Evolutionary conservation across 2,113 vertebrate genomes (phyloP).

Genomic region (Charadrius vociferus): DNA sequence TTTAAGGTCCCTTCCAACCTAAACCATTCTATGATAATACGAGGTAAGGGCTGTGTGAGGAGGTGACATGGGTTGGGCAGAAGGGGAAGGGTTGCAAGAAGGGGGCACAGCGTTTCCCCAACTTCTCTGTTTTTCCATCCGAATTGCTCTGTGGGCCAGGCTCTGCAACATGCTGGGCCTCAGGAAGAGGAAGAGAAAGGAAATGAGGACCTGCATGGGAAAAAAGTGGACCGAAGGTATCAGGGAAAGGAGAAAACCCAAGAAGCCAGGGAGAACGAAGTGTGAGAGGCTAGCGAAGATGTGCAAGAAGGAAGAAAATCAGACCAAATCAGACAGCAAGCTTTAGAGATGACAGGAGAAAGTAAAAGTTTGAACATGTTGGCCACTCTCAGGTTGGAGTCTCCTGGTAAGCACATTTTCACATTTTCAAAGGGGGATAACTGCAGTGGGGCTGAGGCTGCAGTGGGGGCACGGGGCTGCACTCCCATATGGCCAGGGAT

Average conservation of each 20-base stretch:
- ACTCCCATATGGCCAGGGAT: background rate
- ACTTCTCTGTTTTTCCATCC: background rate
- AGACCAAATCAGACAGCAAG: background rate
- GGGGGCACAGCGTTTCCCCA: rapidly evolving
- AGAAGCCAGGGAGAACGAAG: background rate
- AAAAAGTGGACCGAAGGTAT: background rate
- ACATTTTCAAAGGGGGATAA: background rate
- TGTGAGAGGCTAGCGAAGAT: background rate
- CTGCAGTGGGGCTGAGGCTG: background rate
- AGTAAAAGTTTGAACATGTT: background rate
- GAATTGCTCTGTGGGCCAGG: background rate
- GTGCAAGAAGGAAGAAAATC: background rate
- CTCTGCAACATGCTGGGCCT: background rate
- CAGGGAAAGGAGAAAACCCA: background rate
- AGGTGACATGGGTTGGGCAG: background rate
- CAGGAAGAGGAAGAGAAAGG: background rate
- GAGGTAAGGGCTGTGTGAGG: background rate
- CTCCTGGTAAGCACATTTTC: background rate
- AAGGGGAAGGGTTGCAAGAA: background rate
- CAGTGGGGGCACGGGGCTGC: too few species aligned
- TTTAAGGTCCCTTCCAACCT: too few species aligned
- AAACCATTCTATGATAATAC: too few species aligned
- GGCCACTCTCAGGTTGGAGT: background rate
- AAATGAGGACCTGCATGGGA: background rate
- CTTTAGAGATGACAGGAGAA: background rate